phyloP scores from a whole-genome alignment of 1,140 invertebrate species.

The Drosophila setifemur region DNA sequence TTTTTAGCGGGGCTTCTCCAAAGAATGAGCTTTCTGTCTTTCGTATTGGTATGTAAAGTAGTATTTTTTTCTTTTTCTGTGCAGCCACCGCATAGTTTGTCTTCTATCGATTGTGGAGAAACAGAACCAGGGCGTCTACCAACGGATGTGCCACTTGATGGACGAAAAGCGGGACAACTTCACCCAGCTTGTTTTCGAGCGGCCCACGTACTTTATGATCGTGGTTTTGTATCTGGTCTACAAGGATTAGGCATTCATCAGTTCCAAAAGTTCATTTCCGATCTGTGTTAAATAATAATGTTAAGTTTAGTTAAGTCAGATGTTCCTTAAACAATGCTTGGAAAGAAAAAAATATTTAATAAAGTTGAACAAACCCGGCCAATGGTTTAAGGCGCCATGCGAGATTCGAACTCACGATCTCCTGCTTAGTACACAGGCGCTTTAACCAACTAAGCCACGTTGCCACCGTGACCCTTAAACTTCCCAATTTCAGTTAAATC shows the following conservation, averaged over 20 bases:
- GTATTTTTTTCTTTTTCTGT: background rate
- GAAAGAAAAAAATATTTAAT: slow-evolving; percentile 1
- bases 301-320: slow-evolving; percentile 25
- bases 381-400: slow-evolving; percentile 83
- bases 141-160: slow-evolving; percentile 76
- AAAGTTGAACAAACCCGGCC: no score
- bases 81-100: slow-evolving; percentile 76
- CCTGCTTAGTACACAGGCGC: slow-evolving; percentile 86
- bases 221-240: slow-evolving; percentile 75
- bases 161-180: slow-evolving; percentile 79
- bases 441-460: slow-evolving; percentile 86
- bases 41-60: no score
- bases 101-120: slow-evolving; percentile 77
- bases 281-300: slow-evolving; percentile 14
- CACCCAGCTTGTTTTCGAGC: slow-evolving; percentile 72
- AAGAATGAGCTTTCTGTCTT: no score
- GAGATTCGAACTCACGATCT: slow-evolving; percentile 86
- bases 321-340: no score
- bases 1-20: no score
- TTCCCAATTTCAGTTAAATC: slow-evolving; percentile 17
- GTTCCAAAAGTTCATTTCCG: no score
- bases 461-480: slow-evolving; percentile 65
- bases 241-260: slow-evolving; percentile 50
- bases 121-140: slow-evolving; percentile 74
- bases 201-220: slow-evolving; percentile 78